Conservation (phyloP, 2,888 invertebrate species). For the Poecilobothrus nobilitatus region DNA sequence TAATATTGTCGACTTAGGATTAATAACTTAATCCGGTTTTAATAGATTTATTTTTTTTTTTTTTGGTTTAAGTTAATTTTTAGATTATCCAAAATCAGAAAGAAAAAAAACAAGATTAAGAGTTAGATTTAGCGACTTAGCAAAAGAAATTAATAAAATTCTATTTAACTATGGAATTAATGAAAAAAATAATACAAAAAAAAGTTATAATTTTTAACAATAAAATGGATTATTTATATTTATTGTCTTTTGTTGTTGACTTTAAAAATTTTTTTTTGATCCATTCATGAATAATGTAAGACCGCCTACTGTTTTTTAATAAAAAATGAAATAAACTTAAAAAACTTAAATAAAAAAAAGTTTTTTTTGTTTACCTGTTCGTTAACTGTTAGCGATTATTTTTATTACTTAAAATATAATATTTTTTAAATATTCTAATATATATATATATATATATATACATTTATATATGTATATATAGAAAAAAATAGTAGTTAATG, state of each 20-base stretch:
- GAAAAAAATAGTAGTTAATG: neutral
- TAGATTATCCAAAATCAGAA: too few species aligned
- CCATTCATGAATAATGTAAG: neutral
- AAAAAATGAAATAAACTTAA: neutral
- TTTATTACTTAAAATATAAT: neutral
- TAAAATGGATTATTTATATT: too few species aligned
- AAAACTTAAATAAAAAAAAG: too few species aligned
- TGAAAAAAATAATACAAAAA: too few species aligned
- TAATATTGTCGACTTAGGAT: neutral
- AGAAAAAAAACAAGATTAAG: too few species aligned
- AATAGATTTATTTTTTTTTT: neutral
- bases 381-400: slow-evolving; percentile 1
- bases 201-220: too few species aligned
- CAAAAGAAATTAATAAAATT: too few species aligned
- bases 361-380: neutral
- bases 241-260: too few species aligned
- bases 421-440: neutral
- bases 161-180: too few species aligned
- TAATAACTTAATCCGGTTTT: neutral
- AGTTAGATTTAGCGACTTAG: too few species aligned
- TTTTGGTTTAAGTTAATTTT: neutral
- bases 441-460: neutral
- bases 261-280: neutral
- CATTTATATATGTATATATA: neutral
- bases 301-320: neutral